These are phyloP conservation scores for Perodicticus potto DNA, from an alignment of 2,797 vertebrate genomes.

Conservation along the genomic window DNA sequence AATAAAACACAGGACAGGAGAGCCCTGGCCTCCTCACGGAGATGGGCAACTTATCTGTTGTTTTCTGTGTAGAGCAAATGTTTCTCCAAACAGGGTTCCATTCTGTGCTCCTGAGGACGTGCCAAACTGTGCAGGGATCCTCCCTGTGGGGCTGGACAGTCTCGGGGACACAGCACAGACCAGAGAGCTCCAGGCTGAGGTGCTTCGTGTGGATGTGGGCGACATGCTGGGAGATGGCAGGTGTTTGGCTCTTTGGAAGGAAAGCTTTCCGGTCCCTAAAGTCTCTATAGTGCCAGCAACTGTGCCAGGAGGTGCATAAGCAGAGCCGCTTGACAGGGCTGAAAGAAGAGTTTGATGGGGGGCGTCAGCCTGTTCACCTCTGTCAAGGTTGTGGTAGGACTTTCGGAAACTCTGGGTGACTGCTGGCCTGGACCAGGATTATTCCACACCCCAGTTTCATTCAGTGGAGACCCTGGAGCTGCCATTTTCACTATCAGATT, in stretches of 20 bases:
- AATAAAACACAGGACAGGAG: neutral
- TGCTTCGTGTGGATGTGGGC: too few relatives aligned
- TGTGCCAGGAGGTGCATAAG: neutral
- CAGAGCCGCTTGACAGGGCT: fast-evolving
- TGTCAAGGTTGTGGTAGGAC: neutral
- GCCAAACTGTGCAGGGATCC: neutral
- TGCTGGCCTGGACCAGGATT: neutral
- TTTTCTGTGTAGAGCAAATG: neutral
- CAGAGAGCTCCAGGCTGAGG: neutral
- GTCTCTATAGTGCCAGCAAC: neutral
- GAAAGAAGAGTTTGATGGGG: neutral
- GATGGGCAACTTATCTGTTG: fast-evolving
- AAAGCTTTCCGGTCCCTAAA: neutral
- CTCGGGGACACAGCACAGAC: neutral
- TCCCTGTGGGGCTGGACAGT: neutral
- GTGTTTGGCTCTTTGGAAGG: neutral
- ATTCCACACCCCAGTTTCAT: neutral
- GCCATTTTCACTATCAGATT: neutral
- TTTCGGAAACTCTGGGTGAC: neutral
- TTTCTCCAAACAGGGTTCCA: fast-evolving
- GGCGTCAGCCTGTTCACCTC: neutral
- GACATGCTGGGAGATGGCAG: neutral
- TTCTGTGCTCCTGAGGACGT: neutral
- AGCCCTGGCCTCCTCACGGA: neutral
- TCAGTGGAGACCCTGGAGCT: neutral